phyloP scores from a whole-genome alignment of 2,113 vertebrate genomes.

The Pomatorhinus ruficollis region DNA sequence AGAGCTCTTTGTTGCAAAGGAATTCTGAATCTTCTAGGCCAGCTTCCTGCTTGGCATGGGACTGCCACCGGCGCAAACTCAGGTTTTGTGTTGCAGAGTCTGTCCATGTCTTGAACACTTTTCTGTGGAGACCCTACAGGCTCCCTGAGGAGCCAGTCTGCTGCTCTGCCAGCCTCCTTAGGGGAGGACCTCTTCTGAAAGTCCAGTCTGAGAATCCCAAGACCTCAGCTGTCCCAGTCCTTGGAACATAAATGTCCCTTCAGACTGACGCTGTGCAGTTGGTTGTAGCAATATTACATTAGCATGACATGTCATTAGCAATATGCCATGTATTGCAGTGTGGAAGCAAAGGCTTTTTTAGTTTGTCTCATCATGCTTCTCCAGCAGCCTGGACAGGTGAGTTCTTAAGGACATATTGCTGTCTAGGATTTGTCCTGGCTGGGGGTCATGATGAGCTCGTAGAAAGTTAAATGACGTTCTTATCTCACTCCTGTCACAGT shows the following conservation, averaged over 20 bases:
- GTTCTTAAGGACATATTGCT: neutral
- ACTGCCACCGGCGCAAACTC: neutral
- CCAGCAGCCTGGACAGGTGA: neutral
- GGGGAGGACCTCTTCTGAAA: neutral
- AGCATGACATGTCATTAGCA: fast-evolving
- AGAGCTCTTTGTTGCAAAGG: neutral
- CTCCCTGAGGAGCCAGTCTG: neutral
- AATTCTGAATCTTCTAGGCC: neutral
- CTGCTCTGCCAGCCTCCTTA: neutral
- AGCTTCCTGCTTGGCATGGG: neutral
- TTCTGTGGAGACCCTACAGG: neutral
- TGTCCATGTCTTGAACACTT: neutral
- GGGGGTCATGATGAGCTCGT: neutral
- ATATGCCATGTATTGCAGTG: fast-evolving
- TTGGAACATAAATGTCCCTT: neutral
- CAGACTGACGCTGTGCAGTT: neutral
- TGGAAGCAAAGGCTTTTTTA: neutral
- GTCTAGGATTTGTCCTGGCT: neutral
- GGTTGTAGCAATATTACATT: neutral
- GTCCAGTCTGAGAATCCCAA: neutral
- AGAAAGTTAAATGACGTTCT: neutral
- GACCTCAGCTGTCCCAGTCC: neutral
- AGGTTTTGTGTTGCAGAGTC: neutral
- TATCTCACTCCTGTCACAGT: neutral
- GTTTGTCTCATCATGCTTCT: neutral